These are phyloP conservation scores for Apis florea DNA, from an alignment of 1,140 invertebrate species.

Conservation along the genomic window DNA sequence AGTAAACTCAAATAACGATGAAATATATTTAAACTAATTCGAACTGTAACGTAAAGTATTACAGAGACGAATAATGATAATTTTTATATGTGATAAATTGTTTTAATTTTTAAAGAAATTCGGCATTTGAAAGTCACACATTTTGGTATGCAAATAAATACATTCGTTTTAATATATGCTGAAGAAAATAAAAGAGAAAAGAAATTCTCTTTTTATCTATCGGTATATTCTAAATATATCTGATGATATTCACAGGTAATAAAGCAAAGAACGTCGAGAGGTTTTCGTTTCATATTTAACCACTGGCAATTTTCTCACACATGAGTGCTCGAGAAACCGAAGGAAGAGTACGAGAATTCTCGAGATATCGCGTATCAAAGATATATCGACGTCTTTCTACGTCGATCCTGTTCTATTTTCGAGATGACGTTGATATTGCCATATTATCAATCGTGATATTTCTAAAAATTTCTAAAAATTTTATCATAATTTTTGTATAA, in stretches of 20 bases:
- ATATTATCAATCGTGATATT: neutral
- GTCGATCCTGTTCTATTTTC: neutral
- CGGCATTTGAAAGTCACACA: too few species aligned
- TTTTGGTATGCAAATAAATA: too few species aligned
- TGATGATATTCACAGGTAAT: neutral
- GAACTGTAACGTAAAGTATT: too few species aligned
- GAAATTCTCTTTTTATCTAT: neutral
- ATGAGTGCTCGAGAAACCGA: neutral
- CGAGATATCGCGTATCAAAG: conserved; percentile 2
- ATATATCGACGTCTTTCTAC: neutral
- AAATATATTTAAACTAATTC: too few species aligned
- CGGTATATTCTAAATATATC: neutral
- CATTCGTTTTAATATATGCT: neutral
- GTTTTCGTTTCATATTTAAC: neutral
- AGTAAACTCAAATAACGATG: conserved; percentile 8
- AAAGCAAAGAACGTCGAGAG: neutral
- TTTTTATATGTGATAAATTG: too few species aligned
- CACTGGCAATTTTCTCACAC: neutral
- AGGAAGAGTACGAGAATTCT: neutral
- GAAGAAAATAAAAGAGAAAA: neutral
- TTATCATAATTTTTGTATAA: neutral
- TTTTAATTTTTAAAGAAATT: too few species aligned
- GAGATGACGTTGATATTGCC: neutral
- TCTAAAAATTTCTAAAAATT: conserved; percentile 4
- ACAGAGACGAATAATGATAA: too few species aligned